Conservation (phyloP, 1,140 invertebrate genomes). For the Lordiphosa stackelbergi region DNA sequence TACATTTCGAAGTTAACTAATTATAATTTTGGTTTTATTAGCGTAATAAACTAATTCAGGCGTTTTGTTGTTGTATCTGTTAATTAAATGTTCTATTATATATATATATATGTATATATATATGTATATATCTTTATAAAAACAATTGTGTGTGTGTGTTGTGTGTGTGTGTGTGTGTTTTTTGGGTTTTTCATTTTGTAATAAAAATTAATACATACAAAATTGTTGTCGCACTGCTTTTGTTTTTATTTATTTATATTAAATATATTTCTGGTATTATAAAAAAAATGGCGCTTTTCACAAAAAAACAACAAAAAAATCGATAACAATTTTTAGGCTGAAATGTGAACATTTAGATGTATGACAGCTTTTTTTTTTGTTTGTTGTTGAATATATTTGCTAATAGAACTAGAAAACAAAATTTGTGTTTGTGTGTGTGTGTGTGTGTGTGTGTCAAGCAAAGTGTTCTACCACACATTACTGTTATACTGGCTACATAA, state of each 20-base stretch:
- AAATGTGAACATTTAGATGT: conserved; percentile 45
- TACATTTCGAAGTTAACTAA: conserved; percentile 45
- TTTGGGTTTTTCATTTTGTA: conserved; percentile 23
- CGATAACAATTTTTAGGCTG: conserved; percentile 37
- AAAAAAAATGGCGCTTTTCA: conserved; percentile 33
- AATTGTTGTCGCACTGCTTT: conserved; percentile 52
- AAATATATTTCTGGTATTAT: conserved; percentile 26
- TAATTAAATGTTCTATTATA: conserved; percentile 8
- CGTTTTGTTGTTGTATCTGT: conserved; percentile 55
- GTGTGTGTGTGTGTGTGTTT: conserved; percentile 43
- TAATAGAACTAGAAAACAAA: conserved; percentile 20
- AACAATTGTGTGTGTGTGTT: conserved; percentile 56
- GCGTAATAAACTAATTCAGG: conserved; percentile 73
- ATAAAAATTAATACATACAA: conserved; percentile 76
- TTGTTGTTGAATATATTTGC: conserved; percentile 6
- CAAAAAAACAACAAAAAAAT: conserved; percentile 34
- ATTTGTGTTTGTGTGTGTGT: conserved; percentile 16
- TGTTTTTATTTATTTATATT: conserved; percentile 47
- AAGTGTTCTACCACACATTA: conserved; percentile 48
- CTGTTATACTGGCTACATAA: conserved; percentile 67
- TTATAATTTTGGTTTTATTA: conserved; percentile 40
- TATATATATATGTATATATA: conserved; percentile 27
- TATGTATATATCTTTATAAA: conserved; percentile 68
- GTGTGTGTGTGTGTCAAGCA: conserved; percentile 38
- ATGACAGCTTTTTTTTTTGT: conserved; percentile 25